These are phyloP conservation scores for Xenopus borealis DNA, from an alignment of 2,113 vertebrate species.

Conservation along the genomic window DNA sequence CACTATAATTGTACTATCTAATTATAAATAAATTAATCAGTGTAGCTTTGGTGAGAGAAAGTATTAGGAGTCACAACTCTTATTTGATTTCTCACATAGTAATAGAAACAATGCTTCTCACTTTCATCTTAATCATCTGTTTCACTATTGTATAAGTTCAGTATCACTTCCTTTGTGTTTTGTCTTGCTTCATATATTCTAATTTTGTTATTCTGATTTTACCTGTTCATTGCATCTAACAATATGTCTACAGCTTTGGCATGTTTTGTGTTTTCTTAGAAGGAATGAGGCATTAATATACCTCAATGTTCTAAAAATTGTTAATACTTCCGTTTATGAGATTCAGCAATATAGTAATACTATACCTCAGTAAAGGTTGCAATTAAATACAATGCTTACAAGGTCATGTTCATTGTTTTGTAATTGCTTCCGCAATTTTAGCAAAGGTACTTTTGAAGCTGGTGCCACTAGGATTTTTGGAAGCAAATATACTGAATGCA, in stretches of 20 bases:
- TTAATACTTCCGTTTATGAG: constrained; percentile 38
- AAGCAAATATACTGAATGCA: constrained; percentile 10
- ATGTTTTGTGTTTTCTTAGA: neutral
- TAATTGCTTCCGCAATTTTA: constrained; percentile 36
- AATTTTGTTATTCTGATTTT: neutral
- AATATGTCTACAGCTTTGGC: neutral
- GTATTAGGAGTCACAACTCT: neutral
- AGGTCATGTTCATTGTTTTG: constrained; percentile 17
- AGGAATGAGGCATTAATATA: constrained; percentile 2
- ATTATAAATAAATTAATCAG: neutral
- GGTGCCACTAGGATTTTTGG: constrained; percentile 17
- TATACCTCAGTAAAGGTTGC: constrained; percentile 22
- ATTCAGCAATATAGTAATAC: constrained; percentile 18
- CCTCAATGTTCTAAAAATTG: constrained; percentile 13
- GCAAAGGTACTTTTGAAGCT: constrained; percentile 18
- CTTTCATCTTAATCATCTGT: constrained; percentile 7
- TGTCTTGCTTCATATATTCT: neutral
- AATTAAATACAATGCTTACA: constrained; percentile 31
- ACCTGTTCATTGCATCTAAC: too few species aligned
- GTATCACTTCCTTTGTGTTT: neutral
- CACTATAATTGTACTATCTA: neutral
- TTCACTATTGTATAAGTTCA: neutral
- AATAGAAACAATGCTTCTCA: constrained; percentile 4
- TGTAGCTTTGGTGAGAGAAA: too few species aligned
- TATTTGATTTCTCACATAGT: constrained; percentile 4